Evolutionary conservation across 37 sponge, comb jelly and placozoan genomes (phyloP), one percentile per base, ranked within the genome.

Genomic region (Chondrosia reniformis): DNA sequence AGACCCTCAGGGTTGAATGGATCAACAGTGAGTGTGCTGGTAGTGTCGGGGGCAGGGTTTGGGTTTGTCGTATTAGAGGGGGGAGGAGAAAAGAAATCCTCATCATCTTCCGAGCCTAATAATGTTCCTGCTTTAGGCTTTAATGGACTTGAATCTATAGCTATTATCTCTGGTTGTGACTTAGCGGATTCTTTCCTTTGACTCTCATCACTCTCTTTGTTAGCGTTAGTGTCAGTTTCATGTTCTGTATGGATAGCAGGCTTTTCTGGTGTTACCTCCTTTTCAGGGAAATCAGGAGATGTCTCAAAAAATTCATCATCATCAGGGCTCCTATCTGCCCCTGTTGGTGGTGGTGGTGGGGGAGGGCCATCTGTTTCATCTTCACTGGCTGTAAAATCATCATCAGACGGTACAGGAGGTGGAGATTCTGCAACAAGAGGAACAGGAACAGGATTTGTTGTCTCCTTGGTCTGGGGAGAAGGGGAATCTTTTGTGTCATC

Each of bases 51-150:
- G 4, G 61, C 6, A 13, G 22, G 6, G 30, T 59, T 59, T 30
- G n/a, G 9, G 9, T 7, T 74, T 56, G 45, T 8, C 44, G 45
- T 74, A 6, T 65, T 4, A 24, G 75, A 12, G 24, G 61, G 27
- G 33, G 34, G 56, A n/a, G 75, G 27, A 25, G 80, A 74, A 67
- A 81, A 80, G 62, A 86, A 58, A 33, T 91, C 87, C 3, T 81
- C 89, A 0, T 78, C 89, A 52, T 84, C 83, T 46, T 80, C 86
- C 0, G 76, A 83, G 2, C 62, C 84, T 79, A 90, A 90, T n/a
- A 90, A 59, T 19, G 81, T 79, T 24, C 61, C 83, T 74, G 32
- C 39, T 31, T 45, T 65, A 49, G 52, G 52, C 15, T 10, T 49
- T 49, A 19, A 10, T 49, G 10, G 66, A 64, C 66, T 64, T 21